Base-by-base conservation (phyloP, 2,113 vertebrate genomes). In the Takifugu bimaculatus region DNA sequence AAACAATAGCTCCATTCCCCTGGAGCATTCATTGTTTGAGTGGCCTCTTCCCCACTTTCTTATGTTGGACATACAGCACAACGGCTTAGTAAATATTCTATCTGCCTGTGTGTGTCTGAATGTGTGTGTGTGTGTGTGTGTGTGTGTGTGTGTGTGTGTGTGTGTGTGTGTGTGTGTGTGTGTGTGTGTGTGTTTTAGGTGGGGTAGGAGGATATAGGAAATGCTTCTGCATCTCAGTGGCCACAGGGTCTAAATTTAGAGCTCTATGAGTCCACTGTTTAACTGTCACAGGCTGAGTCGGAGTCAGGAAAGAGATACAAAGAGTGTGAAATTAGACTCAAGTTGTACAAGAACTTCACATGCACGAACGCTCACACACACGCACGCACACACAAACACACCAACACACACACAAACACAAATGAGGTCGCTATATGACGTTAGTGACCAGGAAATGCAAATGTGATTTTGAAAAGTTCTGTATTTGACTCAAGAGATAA, bases 181-280 rank as follows among this genome's bases (percentile, higher is more conserved):
- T 63, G 54, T 49, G 26, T 52, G 54, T 47, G 69, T 42, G 51
- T 49, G 54, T 54, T 43, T 43, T 5, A 47, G 32, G 32, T 35
- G 32, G 14, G 68, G 49, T 54, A 50, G 63, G 60, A 54, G 57
- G 32, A 35, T 7, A 55, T 59, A 85, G 87, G 87, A 89, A 88
- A 81, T 85, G 77, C 74, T 79, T 74, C 12, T 65, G 54, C 56
- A 51, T 81, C 70, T 76, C 43, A 60, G 76, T 63, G 48, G 79
- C 57, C 12, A 9, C 32, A n/a, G 44, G 6, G 56, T 79, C 82
- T 89, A 89, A 81, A 84, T 84, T 73, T 89, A 87, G 83, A 80
- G 52, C 29, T 54, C 63, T 6, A 2, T 60, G 56, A 28, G 52
- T 52, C 63, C 66, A 45, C 72, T 67, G 79, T 69, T 50, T 54